phyloP scores from a whole-genome alignment of 2,113 vertebrate species.

The Oreochromis niloticus region DNA sequence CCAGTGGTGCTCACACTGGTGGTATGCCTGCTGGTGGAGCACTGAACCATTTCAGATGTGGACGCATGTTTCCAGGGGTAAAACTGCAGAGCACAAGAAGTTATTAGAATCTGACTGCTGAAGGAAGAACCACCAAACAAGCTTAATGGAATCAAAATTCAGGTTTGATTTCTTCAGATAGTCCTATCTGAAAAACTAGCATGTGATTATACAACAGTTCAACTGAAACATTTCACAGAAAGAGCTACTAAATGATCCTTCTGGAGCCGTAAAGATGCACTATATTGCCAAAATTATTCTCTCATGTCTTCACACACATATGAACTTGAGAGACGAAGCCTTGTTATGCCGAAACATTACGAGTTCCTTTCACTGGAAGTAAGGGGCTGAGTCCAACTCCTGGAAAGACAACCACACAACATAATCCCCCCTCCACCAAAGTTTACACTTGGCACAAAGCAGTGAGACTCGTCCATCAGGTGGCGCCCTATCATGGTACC shows the following conservation, averaged over 20 bases:
- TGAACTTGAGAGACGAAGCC: not conserved
- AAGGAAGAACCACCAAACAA: not conserved
- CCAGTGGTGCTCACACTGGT: not conserved
- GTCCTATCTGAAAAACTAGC: not conserved
- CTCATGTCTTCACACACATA: not conserved
- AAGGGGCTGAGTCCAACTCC: not conserved
- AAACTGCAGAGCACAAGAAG: not conserved
- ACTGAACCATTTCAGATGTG: not conserved
- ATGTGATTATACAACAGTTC: not conserved
- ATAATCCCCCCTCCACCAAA: not conserved
- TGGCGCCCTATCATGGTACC: not conserved
- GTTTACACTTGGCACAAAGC: not conserved
- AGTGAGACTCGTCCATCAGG: not conserved
- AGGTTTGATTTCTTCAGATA: not conserved
- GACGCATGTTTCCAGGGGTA: not conserved
- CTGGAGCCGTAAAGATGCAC: not conserved
- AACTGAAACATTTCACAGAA: not conserved
- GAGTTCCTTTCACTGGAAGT: not conserved
- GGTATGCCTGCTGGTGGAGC: not conserved
- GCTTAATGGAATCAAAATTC: not conserved
- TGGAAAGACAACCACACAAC: not conserved
- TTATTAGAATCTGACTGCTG: not conserved
- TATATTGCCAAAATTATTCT: not conserved
- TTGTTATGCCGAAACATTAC: not conserved
- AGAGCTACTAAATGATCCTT: not conserved